Base-by-base conservation (phyloP, 2,888 invertebrate genomes). In the Ophioninae sp. region DNA sequence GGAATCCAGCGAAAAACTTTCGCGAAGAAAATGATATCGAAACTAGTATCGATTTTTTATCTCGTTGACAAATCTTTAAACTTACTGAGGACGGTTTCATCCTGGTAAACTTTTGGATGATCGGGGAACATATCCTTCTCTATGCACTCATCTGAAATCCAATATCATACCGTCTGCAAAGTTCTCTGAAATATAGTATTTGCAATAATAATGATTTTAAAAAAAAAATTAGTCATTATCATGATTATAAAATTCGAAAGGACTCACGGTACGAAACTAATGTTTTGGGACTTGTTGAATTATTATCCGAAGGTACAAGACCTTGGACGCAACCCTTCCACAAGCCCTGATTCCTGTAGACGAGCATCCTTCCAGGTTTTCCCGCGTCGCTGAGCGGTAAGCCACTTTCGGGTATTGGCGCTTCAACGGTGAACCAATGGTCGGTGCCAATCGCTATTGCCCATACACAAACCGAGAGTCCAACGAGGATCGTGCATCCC, bases 401-500 rank as follows among this genome's bases (percentile, higher is more conserved):
- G 63, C 93, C 93, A 23, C 86, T 74, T 20, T 89, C 87, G 20
- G 76, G 78, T 61, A 73, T 79, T 2, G 92, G 92, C 0, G 93
- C 93, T 79, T 90, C 81, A 83, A 96, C 94, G 64, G 94, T 94
- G 87, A 95, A 95, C 97, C 97, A 97, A 89, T 95, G 95, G 89
- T 96, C 95, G 3, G 96, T 96, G 84, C 96, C 94, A 69, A 97
- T 95, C 30, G 97, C 96, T 17, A 95, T 93, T 65, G 96, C 95
- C 97, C 97, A 97, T 61, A 96, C 90, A 76, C 96, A 94, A 5
- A 95, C 94, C 37, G 95, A 95, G 0, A 96, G 88, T 0, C 96
- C 95, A 65, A 96, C 94, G 13, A 96, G 93, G 13, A 95, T 91
- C 0, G 96, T 96, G 89, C 96, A 96, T 0, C 94, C 95, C 78